Percentiles rank a stretch among this genome's conserved stretches.
phyloP scores from a whole-genome alignment of 1,140 invertebrate species.

The Linepithema humile region DNA sequence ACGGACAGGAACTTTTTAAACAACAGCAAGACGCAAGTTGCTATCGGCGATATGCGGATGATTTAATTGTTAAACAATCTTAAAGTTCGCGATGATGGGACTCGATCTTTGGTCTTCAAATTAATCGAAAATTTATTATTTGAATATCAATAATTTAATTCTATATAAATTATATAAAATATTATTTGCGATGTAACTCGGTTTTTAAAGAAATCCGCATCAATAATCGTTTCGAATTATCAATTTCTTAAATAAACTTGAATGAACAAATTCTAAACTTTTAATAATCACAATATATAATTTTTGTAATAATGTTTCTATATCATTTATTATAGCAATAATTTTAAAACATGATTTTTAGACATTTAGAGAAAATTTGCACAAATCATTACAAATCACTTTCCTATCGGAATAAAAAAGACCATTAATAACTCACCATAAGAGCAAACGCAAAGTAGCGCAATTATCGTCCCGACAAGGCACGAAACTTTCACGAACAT shows the following conservation, averaged over 20 bases:
- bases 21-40: neutral
- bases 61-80: conserved; percentile 23
- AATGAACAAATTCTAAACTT: neutral
- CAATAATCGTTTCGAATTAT: neutral
- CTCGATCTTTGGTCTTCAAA: neutral
- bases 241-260: neutral
- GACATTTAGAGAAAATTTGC: neutral
- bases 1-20: conserved; percentile 21
- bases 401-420: neutral
- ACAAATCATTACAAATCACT: neutral
- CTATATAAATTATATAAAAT: too few species aligned
- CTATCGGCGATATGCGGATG: neutral
- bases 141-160: too few species aligned
- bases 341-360: neutral
- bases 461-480: neutral
- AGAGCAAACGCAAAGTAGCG: conserved; percentile 2
- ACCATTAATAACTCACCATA: neutral
- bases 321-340: neutral
- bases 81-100: neutral
- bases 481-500: conserved; percentile 21
- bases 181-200: neutral
- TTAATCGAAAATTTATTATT: neutral
- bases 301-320: neutral
- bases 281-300: too few species aligned
- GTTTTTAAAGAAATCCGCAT: neutral